Conservation (phyloP, 2,797 vertebrate genomes). For the Fringilla coelebs region DNA sequence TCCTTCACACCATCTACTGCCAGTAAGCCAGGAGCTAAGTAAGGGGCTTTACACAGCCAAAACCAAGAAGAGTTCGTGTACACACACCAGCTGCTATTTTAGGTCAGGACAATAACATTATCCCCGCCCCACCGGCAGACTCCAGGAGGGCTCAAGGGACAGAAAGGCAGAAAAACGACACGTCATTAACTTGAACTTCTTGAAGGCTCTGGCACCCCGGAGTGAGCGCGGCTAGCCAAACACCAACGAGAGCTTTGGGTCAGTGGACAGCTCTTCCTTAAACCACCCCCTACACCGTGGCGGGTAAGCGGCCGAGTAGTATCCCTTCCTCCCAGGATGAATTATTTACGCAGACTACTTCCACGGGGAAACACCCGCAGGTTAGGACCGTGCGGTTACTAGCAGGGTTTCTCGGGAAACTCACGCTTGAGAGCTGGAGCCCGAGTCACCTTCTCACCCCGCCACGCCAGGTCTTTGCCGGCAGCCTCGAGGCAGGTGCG, state of each 20-base stretch:
- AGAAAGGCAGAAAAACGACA: not conserved
- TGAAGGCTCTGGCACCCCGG: not conserved
- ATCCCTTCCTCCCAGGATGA: too few relatives aligned
- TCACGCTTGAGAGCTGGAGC: accelerated
- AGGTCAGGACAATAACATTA: not conserved
- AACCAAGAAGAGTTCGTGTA: not conserved
- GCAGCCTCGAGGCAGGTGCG: not conserved
- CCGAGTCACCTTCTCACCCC: accelerated
- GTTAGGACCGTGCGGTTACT: accelerated
- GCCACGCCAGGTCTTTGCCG: not conserved
- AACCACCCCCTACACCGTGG: accelerated
- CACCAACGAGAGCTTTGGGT: accelerated
- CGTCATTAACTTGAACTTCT: not conserved
- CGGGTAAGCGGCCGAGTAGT: accelerated
- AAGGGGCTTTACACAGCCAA: not conserved
- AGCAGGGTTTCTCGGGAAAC: not conserved
- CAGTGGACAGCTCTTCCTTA: accelerated
- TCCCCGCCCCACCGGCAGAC: not conserved
- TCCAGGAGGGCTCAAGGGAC: not conserved
- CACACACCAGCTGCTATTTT: not conserved
- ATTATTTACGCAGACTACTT: not conserved
- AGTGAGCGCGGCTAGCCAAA: accelerated
- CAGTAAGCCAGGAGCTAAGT: not conserved
- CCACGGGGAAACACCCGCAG: not conserved
- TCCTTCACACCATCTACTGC: not conserved